phyloP scores from a whole-genome alignment of 2,888 invertebrate species.

The Scrobipalpa costella region DNA sequence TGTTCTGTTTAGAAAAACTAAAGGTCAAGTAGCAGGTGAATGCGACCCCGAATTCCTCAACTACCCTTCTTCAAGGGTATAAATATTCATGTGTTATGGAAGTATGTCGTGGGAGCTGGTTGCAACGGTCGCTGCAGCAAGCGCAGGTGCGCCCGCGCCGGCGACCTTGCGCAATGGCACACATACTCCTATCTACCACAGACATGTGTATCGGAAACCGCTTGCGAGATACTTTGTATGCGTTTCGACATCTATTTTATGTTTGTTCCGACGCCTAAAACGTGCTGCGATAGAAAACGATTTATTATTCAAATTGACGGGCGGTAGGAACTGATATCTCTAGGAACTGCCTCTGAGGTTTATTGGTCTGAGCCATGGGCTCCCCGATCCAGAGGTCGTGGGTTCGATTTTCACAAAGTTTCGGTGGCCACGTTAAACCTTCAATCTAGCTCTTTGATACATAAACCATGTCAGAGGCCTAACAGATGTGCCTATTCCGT shows the following conservation, averaged over 20 bases:
- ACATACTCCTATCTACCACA: conserved; percentile 59
- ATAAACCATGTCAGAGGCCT: no score
- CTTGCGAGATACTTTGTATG: conserved; percentile 67
- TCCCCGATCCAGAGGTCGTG: no score
- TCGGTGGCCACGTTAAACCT: no score
- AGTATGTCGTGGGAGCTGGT: conserved; percentile 59
- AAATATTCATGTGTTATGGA: conserved; percentile 54
- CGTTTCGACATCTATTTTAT: conserved; percentile 59
- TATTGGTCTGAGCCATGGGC: no score
- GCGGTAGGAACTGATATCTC: conserved; percentile 52
- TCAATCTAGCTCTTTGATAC: no score
- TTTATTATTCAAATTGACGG: conserved; percentile 40
- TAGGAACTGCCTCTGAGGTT: no score
- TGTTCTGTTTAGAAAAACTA: no score
- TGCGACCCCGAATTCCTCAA: conserved; percentile 46
- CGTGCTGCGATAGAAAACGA: conserved; percentile 49
- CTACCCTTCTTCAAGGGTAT: conserved; percentile 54
- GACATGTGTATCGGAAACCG: conserved; percentile 69
- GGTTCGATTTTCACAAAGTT: no score
- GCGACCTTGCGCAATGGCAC: conserved; percentile 76
- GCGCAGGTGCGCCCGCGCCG: conserved; percentile 60
- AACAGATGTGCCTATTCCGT: no score
- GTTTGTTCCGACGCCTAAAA: conserved; percentile 49
- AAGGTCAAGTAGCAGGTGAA: conserved; percentile 50
- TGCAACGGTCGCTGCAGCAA: conserved; percentile 64